Conservation (phyloP, 1,140 invertebrate species). For the Lysiphlebus fabarum region DNA sequence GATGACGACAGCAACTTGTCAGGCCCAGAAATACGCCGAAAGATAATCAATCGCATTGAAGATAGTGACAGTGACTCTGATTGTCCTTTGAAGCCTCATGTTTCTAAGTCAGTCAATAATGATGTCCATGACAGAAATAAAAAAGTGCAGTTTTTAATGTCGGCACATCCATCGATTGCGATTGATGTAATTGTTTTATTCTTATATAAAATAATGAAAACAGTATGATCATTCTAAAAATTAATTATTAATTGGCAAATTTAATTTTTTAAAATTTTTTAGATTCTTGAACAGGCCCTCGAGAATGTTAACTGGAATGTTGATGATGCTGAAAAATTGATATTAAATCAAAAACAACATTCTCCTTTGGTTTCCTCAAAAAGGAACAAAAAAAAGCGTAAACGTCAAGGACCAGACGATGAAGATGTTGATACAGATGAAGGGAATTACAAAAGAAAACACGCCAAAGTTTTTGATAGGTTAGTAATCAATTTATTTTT, state of each 20-base stretch:
- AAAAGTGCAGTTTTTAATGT: constrained; percentile 41
- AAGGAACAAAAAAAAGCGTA: constrained; percentile 36
- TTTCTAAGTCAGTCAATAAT: constrained; percentile 28
- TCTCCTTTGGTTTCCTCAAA: constrained; percentile 26
- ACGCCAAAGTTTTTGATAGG: constrained; percentile 48
- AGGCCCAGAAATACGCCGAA: constrained; percentile 38
- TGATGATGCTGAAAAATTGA: constrained; percentile 33
- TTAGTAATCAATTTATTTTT: constrained; percentile 17
- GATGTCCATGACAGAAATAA: constrained; percentile 38
- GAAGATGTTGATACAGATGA: constrained; percentile 50
- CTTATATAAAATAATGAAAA: not conserved
- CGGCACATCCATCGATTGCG: constrained; percentile 38
- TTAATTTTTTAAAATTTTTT: constrained; percentile 18
- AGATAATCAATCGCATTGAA: constrained; percentile 44
- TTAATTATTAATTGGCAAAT: not conserved
- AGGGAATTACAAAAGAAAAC: constrained; percentile 33
- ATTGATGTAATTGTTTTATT: constrained; percentile 27
- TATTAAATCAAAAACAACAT: constrained; percentile 31
- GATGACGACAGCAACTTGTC: constrained; percentile 45
- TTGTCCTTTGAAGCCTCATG: constrained; percentile 31
- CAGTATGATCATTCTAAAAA: too few relatives aligned
- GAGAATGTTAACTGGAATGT: constrained; percentile 41
- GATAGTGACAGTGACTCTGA: constrained; percentile 48
- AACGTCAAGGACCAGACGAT: constrained; percentile 32
- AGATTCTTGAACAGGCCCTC: constrained; percentile 38